Conservation (phyloP, 1,140 invertebrate genomes). For the Camponotus vicinus region DNA sequence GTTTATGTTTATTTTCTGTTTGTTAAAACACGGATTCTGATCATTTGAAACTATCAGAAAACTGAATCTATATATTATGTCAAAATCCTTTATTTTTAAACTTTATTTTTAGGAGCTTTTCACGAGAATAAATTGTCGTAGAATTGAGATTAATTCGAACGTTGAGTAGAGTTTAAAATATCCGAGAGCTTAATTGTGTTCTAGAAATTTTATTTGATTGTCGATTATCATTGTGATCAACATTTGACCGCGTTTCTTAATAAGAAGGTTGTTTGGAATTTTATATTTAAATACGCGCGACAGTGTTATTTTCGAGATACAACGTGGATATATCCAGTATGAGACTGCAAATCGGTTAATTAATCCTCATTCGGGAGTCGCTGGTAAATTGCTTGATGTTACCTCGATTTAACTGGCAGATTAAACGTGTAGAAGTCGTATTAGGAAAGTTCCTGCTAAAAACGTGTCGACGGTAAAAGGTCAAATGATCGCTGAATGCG, state of each 20-base stretch:
- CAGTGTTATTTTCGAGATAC: neutral
- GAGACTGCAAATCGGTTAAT: conserved; percentile 35
- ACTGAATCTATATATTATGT: conserved; percentile 27
- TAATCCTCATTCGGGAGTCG: conserved; percentile 28
- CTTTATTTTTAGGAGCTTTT: conserved; percentile 11
- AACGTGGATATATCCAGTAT: conserved; percentile 1
- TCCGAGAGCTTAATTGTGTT: neutral
- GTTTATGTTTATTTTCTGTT: conserved; percentile 29
- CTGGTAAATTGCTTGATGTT: conserved; percentile 52
- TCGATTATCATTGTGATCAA: neutral
- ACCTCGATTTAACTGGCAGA: conserved; percentile 36
- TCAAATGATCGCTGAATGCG: conserved; percentile 56
- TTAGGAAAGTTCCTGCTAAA: conserved; percentile 55
- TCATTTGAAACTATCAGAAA: conserved; percentile 4
- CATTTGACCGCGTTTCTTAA: neutral
- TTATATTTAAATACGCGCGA: neutral
- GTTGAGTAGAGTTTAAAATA: neutral
- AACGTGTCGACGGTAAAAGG: conserved; percentile 49
- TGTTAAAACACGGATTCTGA: conserved; percentile 16
- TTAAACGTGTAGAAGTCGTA: conserved; percentile 42
- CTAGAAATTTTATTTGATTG: neutral
- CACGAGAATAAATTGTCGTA: neutral
- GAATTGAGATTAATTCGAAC: neutral
- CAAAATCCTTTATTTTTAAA: too few relatives aligned
- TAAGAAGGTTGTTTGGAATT: neutral